Evolutionary conservation across 1,140 invertebrate species (phyloP).

Genomic region (Caenorhabditis briggsae): DNA sequence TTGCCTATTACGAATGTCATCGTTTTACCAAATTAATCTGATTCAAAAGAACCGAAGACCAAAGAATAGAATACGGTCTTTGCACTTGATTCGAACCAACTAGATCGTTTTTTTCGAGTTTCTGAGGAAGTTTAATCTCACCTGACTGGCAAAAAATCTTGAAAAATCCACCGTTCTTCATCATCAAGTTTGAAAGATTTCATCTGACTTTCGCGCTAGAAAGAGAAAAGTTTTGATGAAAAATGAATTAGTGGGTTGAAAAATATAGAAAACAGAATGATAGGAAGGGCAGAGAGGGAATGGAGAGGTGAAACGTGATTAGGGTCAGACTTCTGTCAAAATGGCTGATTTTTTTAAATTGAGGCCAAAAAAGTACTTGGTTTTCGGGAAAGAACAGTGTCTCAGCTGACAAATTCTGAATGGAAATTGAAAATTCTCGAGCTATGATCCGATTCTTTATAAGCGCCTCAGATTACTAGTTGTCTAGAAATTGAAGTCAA

Average conservation of each 20-base stretch:
- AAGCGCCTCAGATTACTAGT: too few relatives aligned
- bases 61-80: not conserved
- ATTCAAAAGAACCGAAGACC: not conserved
- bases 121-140: not conserved
- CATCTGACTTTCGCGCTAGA: constrained; percentile 48
- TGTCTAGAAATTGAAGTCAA: too few relatives aligned
- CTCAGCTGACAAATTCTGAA: too few relatives aligned
- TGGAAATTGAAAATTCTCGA: too few relatives aligned
- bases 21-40: not conserved
- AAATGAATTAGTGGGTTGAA: not conserved
- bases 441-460: too few relatives aligned
- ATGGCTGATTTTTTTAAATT: not conserved
- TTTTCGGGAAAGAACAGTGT: not conserved
- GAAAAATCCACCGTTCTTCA: constrained; percentile 38
- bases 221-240: not conserved
- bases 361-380: not conserved
- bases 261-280: not conserved
- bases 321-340: not conserved
- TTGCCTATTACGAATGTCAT: not conserved
- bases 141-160: constrained; percentile 44
- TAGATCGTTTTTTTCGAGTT: not conserved
- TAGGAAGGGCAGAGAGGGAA: not conserved
- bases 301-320: not conserved
- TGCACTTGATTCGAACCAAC: too few relatives aligned
- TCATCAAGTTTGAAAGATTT: constrained; percentile 43